Evolutionary conservation across 1,140 invertebrate species (phyloP), one percentile per base, ranked within the genome.

Genomic region (Heliothis subflexa): DNA sequence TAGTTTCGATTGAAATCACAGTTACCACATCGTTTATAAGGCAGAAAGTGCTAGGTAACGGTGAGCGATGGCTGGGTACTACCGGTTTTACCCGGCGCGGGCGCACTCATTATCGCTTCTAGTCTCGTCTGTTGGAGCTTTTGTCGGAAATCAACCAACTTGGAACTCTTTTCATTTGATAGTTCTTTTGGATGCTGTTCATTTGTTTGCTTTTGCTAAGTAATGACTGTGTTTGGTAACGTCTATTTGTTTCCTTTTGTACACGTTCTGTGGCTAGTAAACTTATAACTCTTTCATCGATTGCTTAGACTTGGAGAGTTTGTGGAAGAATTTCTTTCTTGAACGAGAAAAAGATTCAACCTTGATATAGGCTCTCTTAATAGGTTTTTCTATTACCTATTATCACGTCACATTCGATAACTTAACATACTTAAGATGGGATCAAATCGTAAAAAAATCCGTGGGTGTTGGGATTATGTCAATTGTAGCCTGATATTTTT

Each of bases 31-130:
- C 86, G 87, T 85, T 88, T 83, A 80, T 86, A 81, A 86, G 78
- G 70, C 79, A 83, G 86, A 87, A 86, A 86, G 85, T 85, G 88
- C 83, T 79, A 83, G 83, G 83, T 91, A 92, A 93, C 88, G 91
- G 89, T 88, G 80, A 84, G 85, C 88, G 87, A 91, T 91, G 85
- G 82, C 83, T 81, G 83, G 72, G 71, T 80, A 85, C 92, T 94
- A 94, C 92, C 91, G 91, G 92, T 92, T 94, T 93, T 94, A 93
- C 92, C 87, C 91, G 79, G 66, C 45, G 50, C 74, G 54, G n/a
- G 68, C 50, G 78, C 78, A 85, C 85, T 90, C 85, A 91, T 91
- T 91, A 93, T 82, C 88, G 82, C 78, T 82, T 77, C 81, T 64
- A 81, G 59, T 40, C 80, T 78, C 75, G 68, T 25, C 45, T 33